Evolutionary conservation across 2,113 vertebrate genomes (phyloP).

Genomic region (Gnathonemus longibarbis): DNA sequence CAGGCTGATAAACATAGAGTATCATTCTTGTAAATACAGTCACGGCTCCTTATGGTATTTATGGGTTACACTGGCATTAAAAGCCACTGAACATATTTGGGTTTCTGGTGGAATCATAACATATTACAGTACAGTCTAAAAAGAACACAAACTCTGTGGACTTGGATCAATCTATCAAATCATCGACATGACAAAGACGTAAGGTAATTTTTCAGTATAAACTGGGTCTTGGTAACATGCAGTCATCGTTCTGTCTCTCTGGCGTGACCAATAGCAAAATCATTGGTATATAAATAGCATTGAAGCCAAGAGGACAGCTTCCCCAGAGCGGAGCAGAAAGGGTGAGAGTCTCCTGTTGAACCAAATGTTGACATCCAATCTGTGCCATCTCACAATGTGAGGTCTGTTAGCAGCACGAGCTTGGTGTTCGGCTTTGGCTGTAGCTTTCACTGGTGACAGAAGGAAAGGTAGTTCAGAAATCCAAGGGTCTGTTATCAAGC

Average conservation of each 20-base stretch:
- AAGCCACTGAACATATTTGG: not conserved
- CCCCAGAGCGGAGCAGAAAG: constrained; percentile 26
- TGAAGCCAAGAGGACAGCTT: constrained; percentile 25
- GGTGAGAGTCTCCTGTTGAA: constrained; percentile 40
- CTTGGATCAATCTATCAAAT: not conserved
- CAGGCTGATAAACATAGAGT: not conserved
- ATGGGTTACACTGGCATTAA: not conserved
- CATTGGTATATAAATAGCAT: constrained; percentile 41
- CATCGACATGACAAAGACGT: constrained; percentile 9
- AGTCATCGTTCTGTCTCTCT: constrained; percentile 43
- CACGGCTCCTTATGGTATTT: not conserved
- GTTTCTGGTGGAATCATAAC: not conserved
- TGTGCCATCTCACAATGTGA: constrained; percentile 45
- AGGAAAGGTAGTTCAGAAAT: constrained; percentile 40
- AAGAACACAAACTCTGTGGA: not conserved
- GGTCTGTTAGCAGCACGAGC: constrained; percentile 54
- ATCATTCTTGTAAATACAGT: not conserved
- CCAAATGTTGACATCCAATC: constrained; percentile 39
- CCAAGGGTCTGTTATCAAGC: constrained; percentile 33
- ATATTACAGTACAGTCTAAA: not conserved
- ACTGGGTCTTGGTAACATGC: constrained; percentile 49
- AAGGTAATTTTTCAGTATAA: constrained; percentile 41
- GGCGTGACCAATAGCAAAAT: constrained; percentile 36
- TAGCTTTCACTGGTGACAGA: constrained; percentile 66
- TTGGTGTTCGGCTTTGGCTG: constrained; percentile 67